Evolutionary conservation across 2,113 vertebrate species (phyloP), one percentile per base, ranked within the genome.

Genomic region (Colius striatus): DNA sequence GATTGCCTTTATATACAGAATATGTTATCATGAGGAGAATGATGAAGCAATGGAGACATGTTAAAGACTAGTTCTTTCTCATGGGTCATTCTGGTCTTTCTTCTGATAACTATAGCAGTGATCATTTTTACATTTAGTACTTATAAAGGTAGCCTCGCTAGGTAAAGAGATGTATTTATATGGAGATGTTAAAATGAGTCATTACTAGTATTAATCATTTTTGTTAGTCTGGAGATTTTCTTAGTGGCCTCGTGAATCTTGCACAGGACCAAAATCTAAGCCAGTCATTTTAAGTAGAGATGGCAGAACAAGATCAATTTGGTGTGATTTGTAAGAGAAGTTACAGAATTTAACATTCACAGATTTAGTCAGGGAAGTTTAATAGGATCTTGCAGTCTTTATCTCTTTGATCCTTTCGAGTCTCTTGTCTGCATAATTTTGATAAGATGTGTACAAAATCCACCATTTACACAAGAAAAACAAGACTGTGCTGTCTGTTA

Each of bases 21-120:
- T 26, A 2, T 41, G 3, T 65, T 36, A 73, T 19, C 21, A 81
- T 45, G 16, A 65, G 17, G 5, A 92, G 22, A 77, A 53, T 19
- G 18, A 5, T 48, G 32, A 87, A 90, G 58, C 7, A 76, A n/a
- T 19, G 17, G 23, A 62, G 36, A 67, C 4, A 51, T 50, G 7
- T 50, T 75, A 29, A 38, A 48, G 79, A 53, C 16, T n/a, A 61
- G 10, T 67, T 86, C 13, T 55, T 88, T 71, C 19, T 79, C 34
- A 2, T 16, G 0, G 1, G 11, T 66, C 8, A 23, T 48, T 89
- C 22, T n/a, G n/a, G n/a, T n/a, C n/a, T n/a, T n/a, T n/a, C n/a
- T 58, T 73, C 34, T 80, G 15, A 43, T 16, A 51, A 34, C 7
- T 55, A 13, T 36, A 58, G 15, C 29, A 61, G 9, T 74, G 41